phyloP scores from a whole-genome alignment of 2,797 vertebrate species.

The Phalloptychus januarius region DNA sequence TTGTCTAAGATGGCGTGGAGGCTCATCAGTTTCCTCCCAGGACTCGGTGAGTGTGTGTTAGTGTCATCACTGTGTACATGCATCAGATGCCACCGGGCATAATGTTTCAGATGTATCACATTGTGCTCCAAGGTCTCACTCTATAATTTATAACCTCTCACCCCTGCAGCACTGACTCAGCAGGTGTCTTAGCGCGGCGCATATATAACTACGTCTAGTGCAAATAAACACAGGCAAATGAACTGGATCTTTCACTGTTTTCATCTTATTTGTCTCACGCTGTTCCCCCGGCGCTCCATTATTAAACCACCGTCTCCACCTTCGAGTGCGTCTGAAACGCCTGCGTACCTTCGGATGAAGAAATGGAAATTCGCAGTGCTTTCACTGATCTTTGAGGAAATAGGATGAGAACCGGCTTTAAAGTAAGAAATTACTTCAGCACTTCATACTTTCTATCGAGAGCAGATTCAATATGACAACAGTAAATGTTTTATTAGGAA shows the following conservation, averaged over 20 bases:
- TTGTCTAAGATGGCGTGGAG: not conserved
- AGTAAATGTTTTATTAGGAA: not conserved
- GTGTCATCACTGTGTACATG: conserved; percentile 35
- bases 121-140: conserved; percentile 51
- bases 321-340: conserved; percentile 37
- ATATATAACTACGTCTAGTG: conserved; percentile 19
- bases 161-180: conserved; percentile 40
- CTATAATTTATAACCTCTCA: conserved; percentile 59
- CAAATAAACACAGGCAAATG: conserved; percentile 50
- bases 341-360: conserved; percentile 10
- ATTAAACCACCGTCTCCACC: conserved; percentile 26
- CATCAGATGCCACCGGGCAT: conserved; percentile 13
- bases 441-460: not conserved
- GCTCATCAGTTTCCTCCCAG: conserved; percentile 9
- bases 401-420: not conserved
- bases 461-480: not conserved
- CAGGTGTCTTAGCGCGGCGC: conserved; percentile 48
- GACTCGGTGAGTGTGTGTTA: not conserved
- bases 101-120: conserved; percentile 36
- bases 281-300: conserved; percentile 42
- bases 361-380: not conserved
- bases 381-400: not conserved
- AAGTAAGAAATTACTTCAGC: not conserved
- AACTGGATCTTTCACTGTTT: conserved; percentile 43
- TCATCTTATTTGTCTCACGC: conserved; percentile 50